A percentile compares a stretch with the other conserved stretches of the same genome.
Evolutionary conservation across 2,797 vertebrate species (phyloP).

Genomic region (Aeoliscus strigatus): DNA sequence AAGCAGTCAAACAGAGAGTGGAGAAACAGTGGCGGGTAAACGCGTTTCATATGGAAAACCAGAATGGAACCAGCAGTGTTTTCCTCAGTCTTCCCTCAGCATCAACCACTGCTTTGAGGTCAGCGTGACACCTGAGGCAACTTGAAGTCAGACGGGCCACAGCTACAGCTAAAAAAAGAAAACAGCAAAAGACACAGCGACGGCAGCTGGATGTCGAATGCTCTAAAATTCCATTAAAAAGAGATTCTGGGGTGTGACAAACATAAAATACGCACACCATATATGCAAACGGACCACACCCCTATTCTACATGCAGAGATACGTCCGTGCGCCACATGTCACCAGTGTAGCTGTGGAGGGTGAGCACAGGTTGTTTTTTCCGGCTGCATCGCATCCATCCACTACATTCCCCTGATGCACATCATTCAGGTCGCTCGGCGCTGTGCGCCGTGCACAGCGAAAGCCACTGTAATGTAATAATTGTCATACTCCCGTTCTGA

Average conservation of each 20-base stretch:
- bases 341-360: too few species aligned
- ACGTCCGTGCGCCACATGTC: too few species aligned
- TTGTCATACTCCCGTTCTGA: too few species aligned
- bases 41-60: conserved; percentile 46
- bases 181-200: conserved; percentile 1
- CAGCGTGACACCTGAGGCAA: conserved; percentile 33
- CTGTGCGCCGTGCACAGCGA: too few species aligned
- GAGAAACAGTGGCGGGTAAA: conserved; percentile 16
- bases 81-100: conserved; percentile 11
- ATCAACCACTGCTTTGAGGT: conserved; percentile 29
- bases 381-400: too few species aligned
- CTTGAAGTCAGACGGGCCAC: conserved; percentile 8
- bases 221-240: conserved; percentile 4
- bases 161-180: not conserved
- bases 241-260: not conserved
- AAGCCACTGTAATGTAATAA: too few species aligned
- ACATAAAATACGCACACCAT: too few species aligned
- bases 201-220: not conserved
- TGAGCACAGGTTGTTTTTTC: too few species aligned
- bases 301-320: too few species aligned
- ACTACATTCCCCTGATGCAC: too few species aligned
- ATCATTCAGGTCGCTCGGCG: too few species aligned
- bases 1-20: conserved; percentile 26
- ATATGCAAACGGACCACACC: too few species aligned
- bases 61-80: conserved; percentile 7